Evolutionary conservation across 1,140 invertebrate genomes (phyloP), one percentile per base, ranked within the genome.

Genomic region (Pachypeltis micranthus): DNA sequence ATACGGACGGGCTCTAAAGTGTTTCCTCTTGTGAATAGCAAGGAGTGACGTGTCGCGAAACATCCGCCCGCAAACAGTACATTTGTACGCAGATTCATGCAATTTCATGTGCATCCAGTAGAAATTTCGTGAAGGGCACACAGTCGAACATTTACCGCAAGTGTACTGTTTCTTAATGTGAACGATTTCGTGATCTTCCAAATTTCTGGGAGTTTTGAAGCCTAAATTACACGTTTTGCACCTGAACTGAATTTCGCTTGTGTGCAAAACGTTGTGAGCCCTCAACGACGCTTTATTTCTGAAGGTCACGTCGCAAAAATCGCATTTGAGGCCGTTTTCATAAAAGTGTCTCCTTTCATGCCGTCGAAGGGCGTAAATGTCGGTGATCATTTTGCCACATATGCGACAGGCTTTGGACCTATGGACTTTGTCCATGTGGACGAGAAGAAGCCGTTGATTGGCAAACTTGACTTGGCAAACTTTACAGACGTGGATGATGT

Each of bases 291-390:
- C 16, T 58, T 65, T 65, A 55, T 63, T 65, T 63, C 61, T 59
- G 29, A 65, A 65, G 3, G 55, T 34, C 55, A 54, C 59, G 19
- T 54, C 39, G 24, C 64, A 65, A 10, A 65, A 23, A 55, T 59
- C 34, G 31, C 64, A 65, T 26, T 65, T 24, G n/a, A 65, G 34
- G 10, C 23, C 27, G 39, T 62, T 62, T 1, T 62, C 58, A 55
- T 62, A 65, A 31, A 55, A 65, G 47, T 65, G 64, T 2, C 61
- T 16, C n/a, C 31, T 59, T 63, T 65, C 64, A 44, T 65, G 64
- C 39, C 61, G 34, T 24, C 34, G 59, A 26, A 65, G 61, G 27
- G 55, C 26, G 16, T 58, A 25, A 23, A 21, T 26, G 47, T 61
- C 54, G 3, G 58, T 34, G 16, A 63, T 27, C 25, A 39, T 19